phyloP scores from a whole-genome alignment of 2,888 invertebrate species.

The Eristalis pertinax region DNA sequence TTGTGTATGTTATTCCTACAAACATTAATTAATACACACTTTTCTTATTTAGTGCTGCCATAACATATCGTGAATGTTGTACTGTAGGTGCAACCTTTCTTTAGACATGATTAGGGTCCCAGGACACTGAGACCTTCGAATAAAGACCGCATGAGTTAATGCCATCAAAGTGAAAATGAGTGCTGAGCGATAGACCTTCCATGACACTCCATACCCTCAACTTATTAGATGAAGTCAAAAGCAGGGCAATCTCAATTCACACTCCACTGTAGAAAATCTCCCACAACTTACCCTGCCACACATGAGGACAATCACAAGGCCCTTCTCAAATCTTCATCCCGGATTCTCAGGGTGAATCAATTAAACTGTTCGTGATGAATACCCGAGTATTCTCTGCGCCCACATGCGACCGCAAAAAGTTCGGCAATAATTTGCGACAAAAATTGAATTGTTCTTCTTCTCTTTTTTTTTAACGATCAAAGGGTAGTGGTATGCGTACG shows the following conservation, averaged over 20 bases:
- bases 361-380: constrained; percentile 52
- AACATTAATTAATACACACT: no score
- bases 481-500: not conserved
- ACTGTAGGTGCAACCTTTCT: no score
- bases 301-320: not conserved
- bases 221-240: not conserved
- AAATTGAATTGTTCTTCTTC: not conserved
- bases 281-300: not conserved
- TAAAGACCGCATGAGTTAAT: no score
- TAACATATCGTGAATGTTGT: no score
- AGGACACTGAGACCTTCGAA: no score
- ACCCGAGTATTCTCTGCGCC: constrained; percentile 13
- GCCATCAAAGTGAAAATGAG: no score
- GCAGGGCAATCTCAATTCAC: not conserved
- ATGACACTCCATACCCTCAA: no score
- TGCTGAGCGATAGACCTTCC: no score
- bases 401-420: constrained; percentile 51
- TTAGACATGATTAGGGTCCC: no score
- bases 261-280: not conserved
- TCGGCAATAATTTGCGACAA: constrained; percentile 38
- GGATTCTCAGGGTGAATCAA: constrained; percentile 37
- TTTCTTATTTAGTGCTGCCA: no score
- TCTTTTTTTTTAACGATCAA: constrained; percentile 30
- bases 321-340: not conserved
- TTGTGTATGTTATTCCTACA: no score